These are phyloP conservation scores for Dipus sagitta DNA, from an alignment of 2,797 vertebrate species.

Conservation along the genomic window DNA sequence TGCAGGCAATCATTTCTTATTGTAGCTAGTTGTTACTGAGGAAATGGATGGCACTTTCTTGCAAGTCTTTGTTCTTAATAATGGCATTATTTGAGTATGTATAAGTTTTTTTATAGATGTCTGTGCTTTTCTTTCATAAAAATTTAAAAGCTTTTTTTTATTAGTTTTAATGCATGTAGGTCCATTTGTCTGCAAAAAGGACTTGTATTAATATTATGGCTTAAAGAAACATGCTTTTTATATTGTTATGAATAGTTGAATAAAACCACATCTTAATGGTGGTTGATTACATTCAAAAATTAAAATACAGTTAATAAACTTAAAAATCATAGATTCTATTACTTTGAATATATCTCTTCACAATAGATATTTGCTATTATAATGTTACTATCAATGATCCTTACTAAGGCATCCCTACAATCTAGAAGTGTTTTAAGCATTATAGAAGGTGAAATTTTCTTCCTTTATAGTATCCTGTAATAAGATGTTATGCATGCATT, in stretches of 20 bases:
- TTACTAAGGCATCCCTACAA: conserved; percentile 3
- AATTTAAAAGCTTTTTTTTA: not conserved
- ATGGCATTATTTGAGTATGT: not conserved
- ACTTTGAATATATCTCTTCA: conserved; percentile 5
- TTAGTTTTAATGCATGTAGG: not conserved
- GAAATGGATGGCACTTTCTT: not conserved
- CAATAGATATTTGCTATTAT: conserved; percentile 16
- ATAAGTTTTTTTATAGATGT: not conserved
- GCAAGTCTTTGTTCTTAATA: not conserved
- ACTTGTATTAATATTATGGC: not conserved
- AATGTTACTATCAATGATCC: not conserved
- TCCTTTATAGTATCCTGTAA: not conserved
- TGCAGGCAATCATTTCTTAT: not conserved
- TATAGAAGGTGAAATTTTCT: not conserved
- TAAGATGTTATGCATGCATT: not conserved
- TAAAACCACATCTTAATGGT: conserved; percentile 1
- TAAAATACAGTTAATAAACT: conserved; percentile 38
- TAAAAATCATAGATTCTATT: not conserved
- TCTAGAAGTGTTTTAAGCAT: not conserved
- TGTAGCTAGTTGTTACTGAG: not conserved
- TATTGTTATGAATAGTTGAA: not conserved
- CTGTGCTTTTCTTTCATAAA: not conserved
- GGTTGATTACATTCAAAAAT: conserved; percentile 44
- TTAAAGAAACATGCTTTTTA: conserved; percentile 1
- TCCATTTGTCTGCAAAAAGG: not conserved